These are phyloP conservation scores for Drosophila subquinaria DNA, from an alignment of 2,888 invertebrate genomes.

Conservation along the genomic window DNA sequence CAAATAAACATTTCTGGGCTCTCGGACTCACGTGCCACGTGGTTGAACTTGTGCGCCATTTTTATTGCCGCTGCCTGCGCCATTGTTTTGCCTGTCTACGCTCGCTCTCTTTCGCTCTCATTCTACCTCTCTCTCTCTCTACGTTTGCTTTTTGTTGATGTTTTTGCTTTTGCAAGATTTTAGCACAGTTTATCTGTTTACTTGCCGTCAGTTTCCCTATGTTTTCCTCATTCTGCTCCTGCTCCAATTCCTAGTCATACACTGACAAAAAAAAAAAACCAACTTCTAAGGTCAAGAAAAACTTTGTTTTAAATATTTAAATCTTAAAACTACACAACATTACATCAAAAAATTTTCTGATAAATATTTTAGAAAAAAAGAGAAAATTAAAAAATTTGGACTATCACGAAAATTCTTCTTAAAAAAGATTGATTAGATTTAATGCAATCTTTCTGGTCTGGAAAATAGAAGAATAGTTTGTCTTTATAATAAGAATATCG, in stretches of 20 bases:
- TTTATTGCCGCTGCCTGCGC: conserved; percentile 71
- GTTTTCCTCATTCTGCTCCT: background rate
- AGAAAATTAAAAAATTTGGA: too few species aligned
- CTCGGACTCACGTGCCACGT: conserved; percentile 76
- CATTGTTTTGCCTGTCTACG: conserved; percentile 65
- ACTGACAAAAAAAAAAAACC: background rate
- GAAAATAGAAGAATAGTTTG: background rate
- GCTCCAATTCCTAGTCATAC: background rate
- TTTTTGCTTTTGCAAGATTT: conserved; percentile 76
- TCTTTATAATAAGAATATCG: too few species aligned
- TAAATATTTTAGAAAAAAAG: too few species aligned
- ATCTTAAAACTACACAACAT: background rate
- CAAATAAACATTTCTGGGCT: conserved; percentile 79
- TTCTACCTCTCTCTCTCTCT: background rate
- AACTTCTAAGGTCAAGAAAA: background rate
- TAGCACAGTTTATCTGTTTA: conserved; percentile 68
- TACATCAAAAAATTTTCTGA: too few species aligned
- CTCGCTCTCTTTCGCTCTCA: conserved; percentile 21
- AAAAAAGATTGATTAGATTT: too few species aligned
- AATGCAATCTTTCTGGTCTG: too few species aligned
- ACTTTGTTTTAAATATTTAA: too few species aligned
- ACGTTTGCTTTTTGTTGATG: conserved; percentile 65
- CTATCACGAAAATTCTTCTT: too few species aligned
- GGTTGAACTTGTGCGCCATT: conserved; percentile 81
- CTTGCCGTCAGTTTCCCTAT: conserved; percentile 34